Percentiles rank a stretch among this genome's conserved stretches.
Conservation (phyloP, 2,888 invertebrate genomes). For the Achlya flavicornis region DNA sequence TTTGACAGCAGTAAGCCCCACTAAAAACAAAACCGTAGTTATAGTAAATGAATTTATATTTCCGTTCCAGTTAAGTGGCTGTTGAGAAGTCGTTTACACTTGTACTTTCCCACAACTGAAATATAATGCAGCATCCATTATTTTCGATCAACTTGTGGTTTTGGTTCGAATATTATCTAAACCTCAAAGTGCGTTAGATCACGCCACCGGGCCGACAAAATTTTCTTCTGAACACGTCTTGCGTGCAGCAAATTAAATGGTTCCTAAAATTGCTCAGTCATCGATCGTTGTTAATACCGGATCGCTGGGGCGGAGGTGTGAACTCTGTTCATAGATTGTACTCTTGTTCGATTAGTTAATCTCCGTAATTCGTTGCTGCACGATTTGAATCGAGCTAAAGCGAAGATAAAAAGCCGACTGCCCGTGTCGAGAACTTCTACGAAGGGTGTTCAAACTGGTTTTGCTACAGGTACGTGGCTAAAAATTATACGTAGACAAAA, state of each 20-base stretch:
- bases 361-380: constrained; percentile 36
- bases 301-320: constrained; percentile 48
- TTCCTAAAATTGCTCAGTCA: constrained; percentile 54
- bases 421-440: constrained; percentile 58
- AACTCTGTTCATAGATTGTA: constrained; percentile 50
- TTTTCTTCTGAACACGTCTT: constrained; percentile 53
- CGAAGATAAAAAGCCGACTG: constrained; percentile 61
- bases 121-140: constrained; percentile 50
- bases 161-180: constrained; percentile 47
- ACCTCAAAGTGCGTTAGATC: constrained; percentile 57
- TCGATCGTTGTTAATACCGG: constrained; percentile 41
- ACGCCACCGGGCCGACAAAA: constrained; percentile 49
- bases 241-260: constrained; percentile 51
- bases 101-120: constrained; percentile 58
- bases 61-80: constrained; percentile 40
- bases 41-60: constrained; percentile 42
- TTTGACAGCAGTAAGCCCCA: constrained; percentile 28
- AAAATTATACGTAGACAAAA: constrained; percentile 79
- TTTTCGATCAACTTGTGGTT: constrained; percentile 57
- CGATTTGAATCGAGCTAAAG: constrained; percentile 48
- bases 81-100: constrained; percentile 47
- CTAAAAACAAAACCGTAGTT: constrained; percentile 33
- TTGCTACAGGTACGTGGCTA: constrained; percentile 75
- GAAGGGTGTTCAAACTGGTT: constrained; percentile 73
- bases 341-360: constrained; percentile 54